Conservation (phyloP, 1,140 invertebrate genomes). For the Danaus melanippus region DNA sequence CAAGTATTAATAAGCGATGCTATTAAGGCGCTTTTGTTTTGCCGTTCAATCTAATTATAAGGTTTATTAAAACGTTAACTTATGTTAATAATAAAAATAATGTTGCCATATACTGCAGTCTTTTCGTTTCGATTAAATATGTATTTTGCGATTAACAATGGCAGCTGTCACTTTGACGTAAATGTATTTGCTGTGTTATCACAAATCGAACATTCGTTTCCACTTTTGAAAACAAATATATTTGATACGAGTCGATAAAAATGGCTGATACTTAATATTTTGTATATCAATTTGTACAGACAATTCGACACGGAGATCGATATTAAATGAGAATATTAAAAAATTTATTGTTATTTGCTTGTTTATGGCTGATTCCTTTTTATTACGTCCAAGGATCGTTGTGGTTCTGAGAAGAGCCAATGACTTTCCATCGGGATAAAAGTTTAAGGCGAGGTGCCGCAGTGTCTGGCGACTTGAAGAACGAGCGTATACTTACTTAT, state of each 20-base stretch:
- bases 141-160: too few species aligned
- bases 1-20: slow-evolving; percentile 53
- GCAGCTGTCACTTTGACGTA: slow-evolving; percentile 4
- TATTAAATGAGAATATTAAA: too few species aligned
- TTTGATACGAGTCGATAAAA: too few species aligned
- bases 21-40: slow-evolving; percentile 34
- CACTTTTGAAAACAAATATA: slow-evolving; percentile 18
- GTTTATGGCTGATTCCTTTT: not conserved
- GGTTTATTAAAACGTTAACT: not conserved
- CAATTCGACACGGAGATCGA: too few species aligned
- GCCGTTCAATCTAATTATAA: slow-evolving; percentile 18
- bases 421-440: slow-evolving; percentile 11
- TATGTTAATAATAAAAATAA: too few species aligned
- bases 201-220: slow-evolving; percentile 10
- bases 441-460: slow-evolving; percentile 13
- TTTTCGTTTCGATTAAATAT: too few species aligned
- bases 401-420: slow-evolving; percentile 12
- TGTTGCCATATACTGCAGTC: too few species aligned
- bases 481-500: too few species aligned
- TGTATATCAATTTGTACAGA: too few species aligned
- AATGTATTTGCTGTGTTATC: slow-evolving; percentile 13
- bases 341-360: too few species aligned
- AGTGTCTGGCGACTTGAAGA: slow-evolving; percentile 10
- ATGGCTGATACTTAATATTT: too few species aligned
- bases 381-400: slow-evolving; percentile 3